Conservation (phyloP, 1,140 invertebrate genomes). For the Drosophila sproati region DNA sequence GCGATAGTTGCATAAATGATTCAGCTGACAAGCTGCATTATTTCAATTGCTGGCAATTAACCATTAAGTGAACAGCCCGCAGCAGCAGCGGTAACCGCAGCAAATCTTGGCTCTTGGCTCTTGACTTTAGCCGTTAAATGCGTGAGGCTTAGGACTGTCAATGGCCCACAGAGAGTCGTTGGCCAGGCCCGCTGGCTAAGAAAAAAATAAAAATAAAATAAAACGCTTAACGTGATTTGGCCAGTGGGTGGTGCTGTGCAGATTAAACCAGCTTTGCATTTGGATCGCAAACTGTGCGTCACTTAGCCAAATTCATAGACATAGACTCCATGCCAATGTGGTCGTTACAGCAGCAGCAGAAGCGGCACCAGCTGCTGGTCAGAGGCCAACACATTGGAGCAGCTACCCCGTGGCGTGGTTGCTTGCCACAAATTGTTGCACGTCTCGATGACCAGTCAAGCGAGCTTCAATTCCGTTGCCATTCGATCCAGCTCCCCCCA, state of each 20-base stretch:
- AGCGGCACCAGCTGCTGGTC: not conserved
- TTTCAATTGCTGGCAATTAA: constrained; percentile 50
- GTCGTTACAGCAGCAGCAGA: not conserved
- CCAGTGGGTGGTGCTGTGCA: not conserved
- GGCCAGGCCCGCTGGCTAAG: constrained; percentile 8
- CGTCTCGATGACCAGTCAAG: constrained; percentile 45
- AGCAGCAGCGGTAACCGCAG: not conserved
- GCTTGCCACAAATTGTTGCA: constrained; percentile 72
- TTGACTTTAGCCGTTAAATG: constrained; percentile 10
- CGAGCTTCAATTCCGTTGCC: constrained; percentile 16
- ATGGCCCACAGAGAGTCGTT: not conserved
- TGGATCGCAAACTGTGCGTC: constrained; percentile 4
- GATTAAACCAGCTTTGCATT: constrained; percentile 22
- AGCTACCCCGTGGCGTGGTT: constrained; percentile 51
- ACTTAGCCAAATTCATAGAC: constrained; percentile 23
- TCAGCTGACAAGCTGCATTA: constrained; percentile 39
- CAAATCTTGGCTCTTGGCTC: no score
- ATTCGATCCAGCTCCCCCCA: not conserved
- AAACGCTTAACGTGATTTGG: constrained; percentile 20
- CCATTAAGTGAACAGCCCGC: constrained; percentile 31
- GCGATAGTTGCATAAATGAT: constrained; percentile 27
- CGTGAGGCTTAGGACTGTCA: constrained; percentile 34
- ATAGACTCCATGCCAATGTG: not conserved
- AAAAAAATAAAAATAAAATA: not conserved
- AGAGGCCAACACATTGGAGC: constrained; percentile 15